Evolutionary conservation across 2,113 vertebrate genomes (phyloP), one percentile per base, ranked within the genome.

Genomic region (Seriola aureovittata): DNA sequence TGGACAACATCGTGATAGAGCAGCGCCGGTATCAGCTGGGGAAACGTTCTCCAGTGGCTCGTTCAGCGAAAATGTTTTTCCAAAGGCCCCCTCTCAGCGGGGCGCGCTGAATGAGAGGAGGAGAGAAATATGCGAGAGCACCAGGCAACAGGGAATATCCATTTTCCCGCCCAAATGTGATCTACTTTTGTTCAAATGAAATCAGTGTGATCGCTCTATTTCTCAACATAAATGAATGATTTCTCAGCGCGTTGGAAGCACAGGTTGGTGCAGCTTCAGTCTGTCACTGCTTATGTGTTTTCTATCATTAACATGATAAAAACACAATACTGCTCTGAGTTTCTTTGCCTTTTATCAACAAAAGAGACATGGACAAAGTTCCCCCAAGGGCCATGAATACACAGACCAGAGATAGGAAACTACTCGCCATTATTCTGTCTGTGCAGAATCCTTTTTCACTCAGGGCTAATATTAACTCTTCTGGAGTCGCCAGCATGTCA

Each of bases 181-280:
- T 92, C 78, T 79, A 59, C 78, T 77, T 78, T 81, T 83, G 83
- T 70, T 54, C 46, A 86, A 89, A 88, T 86, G 3, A 88, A 91
- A 88, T 89, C 85, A 68, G 50, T 52, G 71, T 71, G 83, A 88
- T 88, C 21, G 36, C 83, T 86, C 62, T 63, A 76, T 88, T 82
- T 69, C 71, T 76, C 64, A 5, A 67, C 66, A 68, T 69, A 68
- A 90, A 73, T 63, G 44, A 71, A 66, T 55, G 54, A 57, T 74
- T 59, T 75, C 46, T 82, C 44, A 38, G 58, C 9, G 62, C 17
- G 72, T 69, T 58, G 46, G 32, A 78, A 55, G 52, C 36, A 29
- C 17, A 0, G 40, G 50, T 32, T 58, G 59, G 14, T 5, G 4
- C 70, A 11, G 34, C 44, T 19, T 58, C 65, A 44, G 55, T 78